Conservation (phyloP, 2,888 invertebrate genomes). For the Amphipyra tragopoginis region DNA sequence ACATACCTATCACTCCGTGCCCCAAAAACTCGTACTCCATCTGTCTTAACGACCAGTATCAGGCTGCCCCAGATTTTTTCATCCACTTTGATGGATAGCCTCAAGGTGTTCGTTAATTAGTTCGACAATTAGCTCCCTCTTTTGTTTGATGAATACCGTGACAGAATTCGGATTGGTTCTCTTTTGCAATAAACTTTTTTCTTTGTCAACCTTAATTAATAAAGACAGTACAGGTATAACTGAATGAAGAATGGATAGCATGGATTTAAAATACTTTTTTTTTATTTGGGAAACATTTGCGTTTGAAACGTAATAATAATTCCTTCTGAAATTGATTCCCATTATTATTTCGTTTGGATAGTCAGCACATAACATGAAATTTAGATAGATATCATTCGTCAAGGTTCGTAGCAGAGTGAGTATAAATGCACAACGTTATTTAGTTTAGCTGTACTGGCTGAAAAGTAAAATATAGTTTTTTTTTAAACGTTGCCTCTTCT, state of each 20-base stretch:
- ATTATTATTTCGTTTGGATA: background rate
- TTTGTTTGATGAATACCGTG: conserved; percentile 58
- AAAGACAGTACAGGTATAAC: conserved; percentile 33
- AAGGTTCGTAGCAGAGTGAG: no score
- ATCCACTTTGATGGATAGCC: conserved; percentile 72
- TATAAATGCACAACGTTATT: no score
- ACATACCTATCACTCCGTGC: conserved; percentile 19
- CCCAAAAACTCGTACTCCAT: conserved; percentile 13
- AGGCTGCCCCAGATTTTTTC: conserved; percentile 46
- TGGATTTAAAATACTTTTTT: background rate
- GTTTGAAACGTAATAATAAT: no score
- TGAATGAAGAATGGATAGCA: conserved; percentile 13
- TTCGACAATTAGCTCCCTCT: conserved; percentile 70
- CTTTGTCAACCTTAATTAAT: conserved; percentile 47
- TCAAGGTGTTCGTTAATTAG: conserved; percentile 79
- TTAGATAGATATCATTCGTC: no score
- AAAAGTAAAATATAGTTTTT: no score
- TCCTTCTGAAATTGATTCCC: no score
- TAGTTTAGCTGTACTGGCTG: no score
- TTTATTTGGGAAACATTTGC: background rate
- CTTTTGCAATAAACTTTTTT: conserved; percentile 36
- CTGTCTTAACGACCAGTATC: conserved; percentile 31
- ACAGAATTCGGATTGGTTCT: conserved; percentile 34
- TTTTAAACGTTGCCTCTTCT: no score
- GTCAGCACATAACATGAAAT: no score